phyloP scores from a whole-genome alignment of 2,888 invertebrate genomes.

The Linnaemya vulpina region DNA sequence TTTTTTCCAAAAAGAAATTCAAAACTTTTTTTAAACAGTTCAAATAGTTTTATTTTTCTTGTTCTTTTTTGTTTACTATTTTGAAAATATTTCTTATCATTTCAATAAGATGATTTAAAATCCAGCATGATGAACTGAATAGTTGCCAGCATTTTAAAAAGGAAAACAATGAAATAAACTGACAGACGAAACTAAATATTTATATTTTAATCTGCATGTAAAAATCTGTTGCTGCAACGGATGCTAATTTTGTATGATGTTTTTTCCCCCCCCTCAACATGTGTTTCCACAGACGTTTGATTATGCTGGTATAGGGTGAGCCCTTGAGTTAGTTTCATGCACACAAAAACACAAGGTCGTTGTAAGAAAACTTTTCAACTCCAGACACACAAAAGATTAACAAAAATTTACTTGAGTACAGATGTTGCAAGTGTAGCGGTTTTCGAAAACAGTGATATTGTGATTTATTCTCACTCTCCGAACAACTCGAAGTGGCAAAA shows the following conservation, averaged over 20 bases:
- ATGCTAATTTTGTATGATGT: constrained; percentile 14
- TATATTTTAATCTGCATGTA: neutral
- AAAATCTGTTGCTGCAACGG: neutral
- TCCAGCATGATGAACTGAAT: neutral
- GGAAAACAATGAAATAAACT: neutral
- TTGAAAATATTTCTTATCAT: too few relatives aligned
- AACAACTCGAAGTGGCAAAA: neutral
- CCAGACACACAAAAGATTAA: too few relatives aligned
- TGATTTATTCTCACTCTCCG: too few relatives aligned
- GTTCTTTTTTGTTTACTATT: too few relatives aligned
- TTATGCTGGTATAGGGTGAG: neutral
- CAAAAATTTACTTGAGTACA: too few relatives aligned
- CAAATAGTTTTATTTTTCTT: too few relatives aligned
- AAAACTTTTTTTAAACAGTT: neutral
- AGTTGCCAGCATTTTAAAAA: neutral
- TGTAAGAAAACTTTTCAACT: too few relatives aligned
- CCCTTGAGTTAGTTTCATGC: neutral
- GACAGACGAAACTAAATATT: neutral
- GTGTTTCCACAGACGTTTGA: neutral
- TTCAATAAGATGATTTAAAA: too few relatives aligned
- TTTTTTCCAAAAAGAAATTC: neutral
- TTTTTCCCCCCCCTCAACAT: too few relatives aligned
- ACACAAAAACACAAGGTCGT: too few relatives aligned
- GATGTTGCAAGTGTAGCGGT: too few relatives aligned
- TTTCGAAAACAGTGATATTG: too few relatives aligned